Evolutionary conservation across 1,140 invertebrate genomes (phyloP).

Genomic region (Nasonia longicornis): DNA sequence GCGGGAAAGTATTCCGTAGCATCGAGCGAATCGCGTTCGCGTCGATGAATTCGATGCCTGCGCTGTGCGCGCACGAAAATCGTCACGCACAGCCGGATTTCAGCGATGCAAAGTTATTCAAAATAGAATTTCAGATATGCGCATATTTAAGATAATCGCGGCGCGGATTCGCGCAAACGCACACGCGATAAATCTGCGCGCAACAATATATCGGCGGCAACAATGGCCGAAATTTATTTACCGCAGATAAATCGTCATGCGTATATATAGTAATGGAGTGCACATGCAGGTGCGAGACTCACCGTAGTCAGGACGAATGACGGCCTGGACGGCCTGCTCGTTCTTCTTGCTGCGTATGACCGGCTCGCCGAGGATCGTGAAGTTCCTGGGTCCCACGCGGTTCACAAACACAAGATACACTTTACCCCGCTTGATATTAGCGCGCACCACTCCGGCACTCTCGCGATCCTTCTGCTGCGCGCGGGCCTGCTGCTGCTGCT

Average conservation of each 20-base stretch:
- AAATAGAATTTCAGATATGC: slow-evolving; percentile 30
- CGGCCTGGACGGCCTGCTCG: slow-evolving; percentile 69
- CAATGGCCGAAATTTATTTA: not conserved
- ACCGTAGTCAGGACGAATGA: slow-evolving; percentile 74
- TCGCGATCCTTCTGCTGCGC: slow-evolving; percentile 56
- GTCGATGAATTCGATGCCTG: not conserved
- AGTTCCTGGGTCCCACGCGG: slow-evolving; percentile 75
- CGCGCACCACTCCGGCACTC: slow-evolving; percentile 67
- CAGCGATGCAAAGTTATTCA: slow-evolving; percentile 16
- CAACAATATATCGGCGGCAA: not conserved
- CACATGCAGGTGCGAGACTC: slow-evolving; percentile 56
- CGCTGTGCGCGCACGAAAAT: not conserved
- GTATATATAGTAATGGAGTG: not conserved
- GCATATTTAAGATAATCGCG: slow-evolving; percentile 34
- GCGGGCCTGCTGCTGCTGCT: slow-evolving; percentile 24
- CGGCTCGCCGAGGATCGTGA: slow-evolving; percentile 75
- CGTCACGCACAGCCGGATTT: not conserved
- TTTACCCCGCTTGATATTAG: slow-evolving; percentile 74
- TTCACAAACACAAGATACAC: slow-evolving; percentile 77
- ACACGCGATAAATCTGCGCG: slow-evolving; percentile 7
- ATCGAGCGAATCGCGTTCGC: not conserved
- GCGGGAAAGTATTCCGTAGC: not conserved
- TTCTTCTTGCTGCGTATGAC: slow-evolving; percentile 70
- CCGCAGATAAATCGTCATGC: slow-evolving; percentile 5
- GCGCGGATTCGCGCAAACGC: not conserved